Conservation (phyloP, 23 tunicate species). For the Corella eumyota region DNA sequence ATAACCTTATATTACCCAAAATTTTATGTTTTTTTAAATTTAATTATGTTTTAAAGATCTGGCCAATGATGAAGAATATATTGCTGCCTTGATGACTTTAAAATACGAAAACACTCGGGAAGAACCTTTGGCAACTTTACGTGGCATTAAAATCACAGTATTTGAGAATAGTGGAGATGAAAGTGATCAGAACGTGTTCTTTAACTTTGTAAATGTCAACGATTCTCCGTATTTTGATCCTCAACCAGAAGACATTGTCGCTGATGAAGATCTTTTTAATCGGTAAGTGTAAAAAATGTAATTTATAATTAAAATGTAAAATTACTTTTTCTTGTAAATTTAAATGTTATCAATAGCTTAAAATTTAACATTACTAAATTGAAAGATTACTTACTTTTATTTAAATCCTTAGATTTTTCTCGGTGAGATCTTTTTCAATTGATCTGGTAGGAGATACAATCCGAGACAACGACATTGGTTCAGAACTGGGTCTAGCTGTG, state of each 20-base stretch:
- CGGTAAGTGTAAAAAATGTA: too few species aligned
- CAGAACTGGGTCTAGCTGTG: conserved; percentile 19
- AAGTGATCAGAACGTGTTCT: conserved; percentile 9
- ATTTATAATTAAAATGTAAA: too few species aligned
- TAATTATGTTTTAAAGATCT: neutral
- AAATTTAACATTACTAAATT: too few species aligned
- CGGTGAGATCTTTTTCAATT: conserved; percentile 1
- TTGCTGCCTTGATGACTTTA: conserved; percentile 12
- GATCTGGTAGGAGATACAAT: conserved; percentile 2
- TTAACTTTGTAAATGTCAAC: conserved; percentile 11
- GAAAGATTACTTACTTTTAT: neutral
- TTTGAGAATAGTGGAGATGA: neutral
- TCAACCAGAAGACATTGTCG: conserved; percentile 2
- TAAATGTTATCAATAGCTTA: too few species aligned
- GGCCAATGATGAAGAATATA: too few species aligned
- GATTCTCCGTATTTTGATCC: conserved; percentile 23
- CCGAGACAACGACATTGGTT: conserved; percentile 10
- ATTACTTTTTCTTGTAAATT: too few species aligned
- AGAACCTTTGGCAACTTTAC: conserved; percentile 8
- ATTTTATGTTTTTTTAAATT: neutral
- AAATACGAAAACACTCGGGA: conserved; percentile 13
- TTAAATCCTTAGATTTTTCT: neutral
- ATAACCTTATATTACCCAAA: neutral
- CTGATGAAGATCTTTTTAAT: conserved; percentile 9
- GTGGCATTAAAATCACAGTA: conserved; percentile 7